Percentiles rank a stretch among this genome's conserved stretches.
phyloP scores from a whole-genome alignment of 2,113 vertebrate species.

The Microtus pennsylvanicus region DNA sequence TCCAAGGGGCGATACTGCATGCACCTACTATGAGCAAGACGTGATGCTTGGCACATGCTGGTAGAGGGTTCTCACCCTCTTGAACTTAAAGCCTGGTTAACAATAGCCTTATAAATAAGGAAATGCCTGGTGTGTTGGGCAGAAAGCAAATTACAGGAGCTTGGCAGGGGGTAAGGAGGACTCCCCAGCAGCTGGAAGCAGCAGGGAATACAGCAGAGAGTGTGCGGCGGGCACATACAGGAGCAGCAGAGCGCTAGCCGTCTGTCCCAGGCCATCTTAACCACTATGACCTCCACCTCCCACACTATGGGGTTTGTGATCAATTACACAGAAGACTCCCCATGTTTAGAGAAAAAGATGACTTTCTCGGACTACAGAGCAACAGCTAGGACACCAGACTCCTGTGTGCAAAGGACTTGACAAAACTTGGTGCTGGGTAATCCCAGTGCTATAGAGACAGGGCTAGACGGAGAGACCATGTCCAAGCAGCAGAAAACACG shows the following conservation, averaged over 20 bases:
- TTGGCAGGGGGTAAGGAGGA: background rate
- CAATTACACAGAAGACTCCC: background rate
- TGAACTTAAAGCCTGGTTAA: background rate
- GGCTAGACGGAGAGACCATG: background rate
- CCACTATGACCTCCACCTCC: background rate
- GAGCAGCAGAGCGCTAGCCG: background rate
- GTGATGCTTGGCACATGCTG: background rate
- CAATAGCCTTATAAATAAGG: background rate
- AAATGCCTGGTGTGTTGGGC: accelerated
- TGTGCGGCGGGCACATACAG: too few species aligned
- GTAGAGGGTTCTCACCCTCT: background rate
- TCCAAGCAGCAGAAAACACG: background rate
- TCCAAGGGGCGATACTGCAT: background rate
- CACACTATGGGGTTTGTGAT: background rate
- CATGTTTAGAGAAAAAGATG: background rate
- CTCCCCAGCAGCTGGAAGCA: background rate
- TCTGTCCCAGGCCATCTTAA: background rate
- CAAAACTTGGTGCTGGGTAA: background rate
- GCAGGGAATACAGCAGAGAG: background rate
- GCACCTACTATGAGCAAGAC: background rate
- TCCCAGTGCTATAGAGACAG: background rate
- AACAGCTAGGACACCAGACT: background rate
- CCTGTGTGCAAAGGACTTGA: background rate
- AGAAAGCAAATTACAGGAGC: background rate
- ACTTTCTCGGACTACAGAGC: background rate